A percentile compares a stretch with the other conserved stretches of the same genome.
These are phyloP conservation scores for Cetoscarus ocellatus DNA, from an alignment of 2,797 vertebrate species.

Conservation along the genomic window DNA sequence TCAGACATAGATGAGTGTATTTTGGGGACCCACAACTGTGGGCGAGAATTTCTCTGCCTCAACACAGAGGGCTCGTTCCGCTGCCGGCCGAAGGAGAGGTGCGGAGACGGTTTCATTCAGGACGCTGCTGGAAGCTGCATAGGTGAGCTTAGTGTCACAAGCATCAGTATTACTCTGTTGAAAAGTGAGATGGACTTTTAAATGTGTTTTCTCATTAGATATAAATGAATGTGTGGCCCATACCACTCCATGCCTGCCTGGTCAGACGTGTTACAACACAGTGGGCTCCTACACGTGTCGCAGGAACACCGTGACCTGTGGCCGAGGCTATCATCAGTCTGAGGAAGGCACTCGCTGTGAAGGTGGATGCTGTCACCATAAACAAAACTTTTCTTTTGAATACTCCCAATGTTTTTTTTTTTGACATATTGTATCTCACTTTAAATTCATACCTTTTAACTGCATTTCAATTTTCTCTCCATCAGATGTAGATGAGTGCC, in stretches of 20 bases:
- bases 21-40: slow-evolving; percentile 91
- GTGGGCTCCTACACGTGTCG: slow-evolving; percentile 90
- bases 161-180: neutral
- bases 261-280: slow-evolving; percentile 90
- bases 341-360: slow-evolving; percentile 89
- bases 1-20: slow-evolving; percentile 94
- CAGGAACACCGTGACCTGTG: slow-evolving; percentile 86
- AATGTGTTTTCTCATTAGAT: slow-evolving; percentile 77
- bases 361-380: slow-evolving; percentile 72
- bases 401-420: neutral
- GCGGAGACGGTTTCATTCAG: slow-evolving; percentile 88
- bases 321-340: slow-evolving; percentile 89
- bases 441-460: no score
- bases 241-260: slow-evolving; percentile 81
- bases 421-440: neutral
- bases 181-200: neutral
- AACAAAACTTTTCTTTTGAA: rapidly evolving
- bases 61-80: slow-evolving; percentile 94
- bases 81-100: slow-evolving; percentile 87
- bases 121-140: slow-evolving; percentile 91
- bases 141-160: slow-evolving; percentile 82
- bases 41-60: slow-evolving; percentile 87
- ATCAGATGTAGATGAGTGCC: slow-evolving; percentile 92
- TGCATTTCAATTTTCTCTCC: neutral
- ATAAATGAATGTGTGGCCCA: slow-evolving; percentile 90